Evolutionary conservation across 1,140 invertebrate species (phyloP).

Genomic region (Diachasmimorpha longicaudata): DNA sequence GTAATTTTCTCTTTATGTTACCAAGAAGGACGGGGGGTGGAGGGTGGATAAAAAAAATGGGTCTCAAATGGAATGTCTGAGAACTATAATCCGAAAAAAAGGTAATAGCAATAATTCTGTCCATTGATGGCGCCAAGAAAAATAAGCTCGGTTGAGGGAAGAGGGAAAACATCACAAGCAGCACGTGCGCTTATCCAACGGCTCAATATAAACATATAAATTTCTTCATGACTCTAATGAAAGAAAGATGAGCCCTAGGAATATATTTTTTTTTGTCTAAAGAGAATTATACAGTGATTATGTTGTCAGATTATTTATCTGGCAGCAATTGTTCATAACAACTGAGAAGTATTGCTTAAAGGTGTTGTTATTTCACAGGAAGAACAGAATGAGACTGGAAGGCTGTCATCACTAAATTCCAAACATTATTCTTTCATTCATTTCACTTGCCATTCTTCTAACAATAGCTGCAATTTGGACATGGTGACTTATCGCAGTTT

Average conservation of each 20-base stretch:
- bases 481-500: not conserved
- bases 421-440: not conserved
- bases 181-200: not conserved
- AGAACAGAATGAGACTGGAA: constrained; percentile 15
- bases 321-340: not conserved
- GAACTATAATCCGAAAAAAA: not conserved
- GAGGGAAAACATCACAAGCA: constrained; percentile 1
- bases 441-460: not conserved
- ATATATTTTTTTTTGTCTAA: not conserved
- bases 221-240: constrained; percentile 23
- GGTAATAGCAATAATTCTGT: constrained; percentile 7
- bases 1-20: constrained; percentile 2
- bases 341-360: no score
- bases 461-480: not conserved
- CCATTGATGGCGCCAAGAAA: not conserved
- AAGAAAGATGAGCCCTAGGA: constrained; percentile 16
- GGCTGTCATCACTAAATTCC: not conserved
- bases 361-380: not conserved
- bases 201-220: constrained; percentile 23
- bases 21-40: not conserved
- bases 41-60: not conserved
- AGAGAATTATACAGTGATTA: not conserved
- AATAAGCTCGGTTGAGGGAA: not conserved
- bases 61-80: not conserved
- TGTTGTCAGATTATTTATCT: not conserved